Conservation (phyloP, 2,113 vertebrate species). For the Datnioides undecimradiatus region DNA sequence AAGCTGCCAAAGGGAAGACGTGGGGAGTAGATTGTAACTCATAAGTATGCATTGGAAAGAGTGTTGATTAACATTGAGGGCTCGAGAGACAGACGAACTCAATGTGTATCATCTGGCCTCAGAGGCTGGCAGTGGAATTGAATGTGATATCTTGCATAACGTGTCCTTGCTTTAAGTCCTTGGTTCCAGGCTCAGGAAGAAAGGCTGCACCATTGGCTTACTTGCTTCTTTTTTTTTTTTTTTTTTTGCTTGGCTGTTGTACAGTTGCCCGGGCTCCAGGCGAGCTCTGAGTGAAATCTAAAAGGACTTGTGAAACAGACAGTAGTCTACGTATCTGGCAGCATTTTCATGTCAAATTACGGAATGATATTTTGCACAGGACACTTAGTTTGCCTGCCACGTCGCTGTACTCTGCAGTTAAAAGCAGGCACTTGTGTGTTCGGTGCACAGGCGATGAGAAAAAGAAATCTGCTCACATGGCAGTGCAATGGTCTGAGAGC, state of each 20-base stretch:
- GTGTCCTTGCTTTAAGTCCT: constrained; percentile 74
- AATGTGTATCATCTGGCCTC: constrained; percentile 74
- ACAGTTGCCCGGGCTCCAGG: constrained; percentile 58
- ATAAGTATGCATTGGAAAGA: constrained; percentile 80
- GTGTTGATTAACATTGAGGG: constrained; percentile 79
- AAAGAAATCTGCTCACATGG: constrained; percentile 14
- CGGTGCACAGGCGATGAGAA: constrained; percentile 26
- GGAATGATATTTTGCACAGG: constrained; percentile 55
- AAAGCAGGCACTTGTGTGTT: constrained; percentile 37
- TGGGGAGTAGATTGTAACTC: constrained; percentile 78
- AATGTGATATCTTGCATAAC: constrained; percentile 78
- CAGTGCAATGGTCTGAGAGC: constrained; percentile 38
- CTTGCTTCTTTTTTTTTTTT: no score
- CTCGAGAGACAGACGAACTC: constrained; percentile 69
- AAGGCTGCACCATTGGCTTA: constrained; percentile 62
- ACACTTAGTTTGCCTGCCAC: constrained; percentile 44
- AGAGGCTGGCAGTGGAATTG: constrained; percentile 70
- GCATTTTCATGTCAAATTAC: constrained; percentile 61
- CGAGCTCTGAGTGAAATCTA: constrained; percentile 69
- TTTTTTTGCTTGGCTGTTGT: constrained; percentile 58
- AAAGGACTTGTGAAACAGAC: constrained; percentile 71
- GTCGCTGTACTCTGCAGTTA: constrained; percentile 31
- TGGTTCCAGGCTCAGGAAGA: constrained; percentile 65
- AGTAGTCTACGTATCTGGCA: constrained; percentile 66
- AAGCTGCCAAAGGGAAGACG: constrained; percentile 75